Base-by-base conservation (phyloP, 2,888 invertebrate genomes). In the Drosophila atripex region DNA sequence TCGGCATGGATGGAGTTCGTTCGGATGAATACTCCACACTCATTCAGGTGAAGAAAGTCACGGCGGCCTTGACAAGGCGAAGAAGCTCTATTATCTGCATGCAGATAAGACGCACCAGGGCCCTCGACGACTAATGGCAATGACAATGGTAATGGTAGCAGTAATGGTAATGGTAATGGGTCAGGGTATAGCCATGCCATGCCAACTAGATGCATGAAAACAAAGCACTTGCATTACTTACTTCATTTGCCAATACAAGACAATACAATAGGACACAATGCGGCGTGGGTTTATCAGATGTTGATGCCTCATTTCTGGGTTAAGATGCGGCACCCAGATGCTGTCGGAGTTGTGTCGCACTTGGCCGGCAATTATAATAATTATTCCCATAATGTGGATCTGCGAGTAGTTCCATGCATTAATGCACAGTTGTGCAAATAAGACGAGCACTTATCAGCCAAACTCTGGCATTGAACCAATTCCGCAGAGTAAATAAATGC, bases 41-140 rank as follows among this genome's bases (percentile, higher is more conserved):
- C 14, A 25, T 32, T 49, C 43, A 16, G 64, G 28, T 38, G 51
- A 80, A 77, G 86, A 80, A 80, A 80, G 80, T 80, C 74, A 61
- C 46, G 25, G 73, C 75, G 86, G 85, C 80, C 80, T 80, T 80
- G 80, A 80, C 52, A 86, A 84, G 86, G 71, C 63, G 53, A 65
- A n/a, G 71, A 60, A 54, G 53, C 49, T 54, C 72, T 63, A 70
- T 61, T 71, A 70, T 71, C 72, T 51, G 70, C 72, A 71, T 63
- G 45, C 16, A 70, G 70, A 71, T 70, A 71, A 71, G 68, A 54
- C 55, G 47, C 23, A 9, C 25, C 39, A 25, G 9, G 5, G 23
- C 32, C 65, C 14, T 16, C 35, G 8, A 21, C 64, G 46, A 39
- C 65, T 54, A 64, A 71, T 53, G 49, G 70, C 69, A 49, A 71